Evolutionary conservation across 35 echinoderm and acorn worm genomes (phyloP), one percentile per base, ranked within the genome.

Genomic region (Patiria miniata): DNA sequence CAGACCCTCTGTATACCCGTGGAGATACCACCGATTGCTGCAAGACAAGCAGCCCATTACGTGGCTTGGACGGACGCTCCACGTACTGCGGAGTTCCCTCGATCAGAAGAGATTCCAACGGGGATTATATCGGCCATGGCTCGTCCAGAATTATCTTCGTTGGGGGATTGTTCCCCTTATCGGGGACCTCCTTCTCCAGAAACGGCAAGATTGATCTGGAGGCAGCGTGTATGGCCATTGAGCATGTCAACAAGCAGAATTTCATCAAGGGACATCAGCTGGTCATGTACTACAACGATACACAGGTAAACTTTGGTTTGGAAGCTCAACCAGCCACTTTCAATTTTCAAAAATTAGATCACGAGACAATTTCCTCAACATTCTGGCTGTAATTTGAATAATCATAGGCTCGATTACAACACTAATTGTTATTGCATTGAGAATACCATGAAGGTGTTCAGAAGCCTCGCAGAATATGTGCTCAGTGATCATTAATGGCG

Each of bases 271-370:
- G 85, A 4, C 78, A 95, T 85, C 69, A 87, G 16, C 80, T 95
- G 53, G 57, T 95, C 12, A 95, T 95, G 93, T 95, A 95, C 80
- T 95, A 81, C 82, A 95, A 95, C 76, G 93, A 95, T 40, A 92
- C 89, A n/a, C 93, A 92, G 93, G 93, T 95, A 86, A 81, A 84
- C 40, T 39, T 29, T 39, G 1, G 44, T 68, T 68, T 47, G 42
- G 12, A 47, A 47, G 42, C 12, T 47, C 12, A 6, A 12, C 42
- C 42, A 6, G 4, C 42, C 12, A 12, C 12, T 47, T 47, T 6
- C 42, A 12, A 47, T 47, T 4, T 4, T 12, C 12, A n/a, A n/a
- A n/a, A n/a, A n/a, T n/a, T n/a, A n/a, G n/a, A n/a, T n/a, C n/a
- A n/a, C n/a, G n/a, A n/a, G n/a, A n/a, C n/a, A n/a, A n/a, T n/a